Percentiles rank a stretch among this genome's conserved stretches.
phyloP scores from a whole-genome alignment of 2,797 vertebrate species.

The Selene dorsalis region DNA sequence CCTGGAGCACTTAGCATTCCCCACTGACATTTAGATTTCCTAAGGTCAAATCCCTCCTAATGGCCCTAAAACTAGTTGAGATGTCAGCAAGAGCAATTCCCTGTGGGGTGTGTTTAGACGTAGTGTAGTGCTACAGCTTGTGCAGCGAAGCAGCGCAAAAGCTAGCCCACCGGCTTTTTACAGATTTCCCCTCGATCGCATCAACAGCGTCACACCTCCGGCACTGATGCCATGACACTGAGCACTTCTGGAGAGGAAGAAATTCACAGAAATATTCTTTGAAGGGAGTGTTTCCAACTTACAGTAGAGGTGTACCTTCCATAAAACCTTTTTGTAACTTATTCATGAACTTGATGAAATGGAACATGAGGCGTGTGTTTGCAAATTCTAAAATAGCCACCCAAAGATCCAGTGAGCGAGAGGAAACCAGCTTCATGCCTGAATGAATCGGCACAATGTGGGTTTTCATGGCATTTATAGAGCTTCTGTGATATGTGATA shows the following conservation, averaged over 20 bases:
- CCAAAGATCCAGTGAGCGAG: not conserved
- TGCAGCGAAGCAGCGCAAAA: conserved; percentile 36
- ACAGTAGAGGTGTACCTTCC: conserved; percentile 1
- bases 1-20: conserved; percentile 64
- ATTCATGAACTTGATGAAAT: conserved; percentile 26
- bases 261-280: conserved; percentile 18
- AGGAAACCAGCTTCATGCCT: conserved; percentile 8
- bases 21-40: conserved; percentile 56
- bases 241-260: conserved; percentile 1
- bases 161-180: conserved; percentile 61
- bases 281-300: conserved; percentile 8
- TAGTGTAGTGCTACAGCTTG: conserved; percentile 15
- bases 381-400: conserved; percentile 29
- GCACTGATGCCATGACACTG: conserved; percentile 36
- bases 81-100: conserved; percentile 58
- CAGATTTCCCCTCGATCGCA: conserved; percentile 64
- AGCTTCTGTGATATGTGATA: too few species aligned
- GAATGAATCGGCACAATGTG: not conserved
- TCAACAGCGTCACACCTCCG: conserved; percentile 61
- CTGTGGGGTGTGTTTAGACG: conserved; percentile 41
- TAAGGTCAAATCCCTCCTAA: conserved; percentile 65
- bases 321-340: conserved; percentile 38
- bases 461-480: conserved; percentile 1
- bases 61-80: conserved; percentile 66
- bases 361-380: conserved; percentile 1